These are phyloP conservation scores for Nephrocerus scutellatus DNA, from an alignment of 2,888 invertebrate species.

Conservation along the genomic window DNA sequence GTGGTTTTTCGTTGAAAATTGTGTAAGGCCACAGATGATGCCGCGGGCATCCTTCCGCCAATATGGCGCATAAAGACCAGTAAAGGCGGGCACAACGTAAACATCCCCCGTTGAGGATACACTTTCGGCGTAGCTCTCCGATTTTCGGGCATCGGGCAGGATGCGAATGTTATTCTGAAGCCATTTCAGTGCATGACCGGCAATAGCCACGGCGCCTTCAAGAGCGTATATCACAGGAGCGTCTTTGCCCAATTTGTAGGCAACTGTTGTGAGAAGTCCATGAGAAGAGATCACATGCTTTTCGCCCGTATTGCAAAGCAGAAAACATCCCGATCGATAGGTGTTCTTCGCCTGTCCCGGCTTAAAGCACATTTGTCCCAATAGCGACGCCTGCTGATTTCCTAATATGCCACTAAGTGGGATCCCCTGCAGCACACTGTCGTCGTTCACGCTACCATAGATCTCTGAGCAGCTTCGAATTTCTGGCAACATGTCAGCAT, in stretches of 20 bases:
- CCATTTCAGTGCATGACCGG: slow-evolving; percentile 85
- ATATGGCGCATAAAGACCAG: slow-evolving; percentile 90
- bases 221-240: slow-evolving; percentile 77
- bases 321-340: slow-evolving; percentile 84
- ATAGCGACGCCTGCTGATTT: slow-evolving; percentile 87
- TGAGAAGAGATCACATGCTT: slow-evolving; percentile 74
- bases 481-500: slow-evolving; percentile 65
- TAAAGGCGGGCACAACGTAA: slow-evolving; percentile 94
- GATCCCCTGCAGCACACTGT: slow-evolving; percentile 58
- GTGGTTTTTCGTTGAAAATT: slow-evolving; percentile 83
- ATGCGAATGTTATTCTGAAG: slow-evolving; percentile 81
- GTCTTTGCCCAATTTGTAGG: slow-evolving; percentile 74
- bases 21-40: slow-evolving; percentile 83
- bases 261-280: slow-evolving; percentile 80
- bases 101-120: slow-evolving; percentile 81
- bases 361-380: slow-evolving; percentile 79
- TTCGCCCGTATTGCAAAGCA: slow-evolving; percentile 86
- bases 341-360: slow-evolving; percentile 87
- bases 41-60: slow-evolving; percentile 89
- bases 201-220: slow-evolving; percentile 84
- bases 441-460: slow-evolving; percentile 64
- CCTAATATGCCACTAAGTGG: slow-evolving; percentile 67
- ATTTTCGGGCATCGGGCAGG: slow-evolving; percentile 53
- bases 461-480: slow-evolving; percentile 78
- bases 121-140: slow-evolving; percentile 56